Conservation (phyloP, 53 echinoderm and acorn worm genomes). For the Henricia sp. region DNA sequence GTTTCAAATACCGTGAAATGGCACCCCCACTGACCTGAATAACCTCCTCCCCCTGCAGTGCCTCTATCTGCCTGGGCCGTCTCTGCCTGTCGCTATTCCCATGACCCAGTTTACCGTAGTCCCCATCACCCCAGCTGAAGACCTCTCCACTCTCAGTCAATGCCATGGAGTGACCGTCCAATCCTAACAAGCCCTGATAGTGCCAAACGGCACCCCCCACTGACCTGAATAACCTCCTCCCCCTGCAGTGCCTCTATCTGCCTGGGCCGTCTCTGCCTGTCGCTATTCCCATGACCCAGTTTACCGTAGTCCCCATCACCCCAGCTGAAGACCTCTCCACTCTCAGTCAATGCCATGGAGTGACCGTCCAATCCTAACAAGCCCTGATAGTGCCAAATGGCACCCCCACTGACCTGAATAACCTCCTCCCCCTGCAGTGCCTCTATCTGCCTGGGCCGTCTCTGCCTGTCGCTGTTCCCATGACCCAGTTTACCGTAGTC, state of each 20-base stretch:
- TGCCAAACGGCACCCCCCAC: too few relatives aligned
- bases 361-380: slow-evolving; percentile 86
- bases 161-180: slow-evolving; percentile 96
- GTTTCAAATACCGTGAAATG: too few relatives aligned
- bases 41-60: slow-evolving; percentile 90
- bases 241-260: slow-evolving; percentile 92
- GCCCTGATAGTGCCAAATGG: too few relatives aligned
- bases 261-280: slow-evolving; percentile 86
- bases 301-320: slow-evolving; percentile 97
- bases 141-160: slow-evolving; percentile 97
- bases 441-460: slow-evolving; percentile 94
- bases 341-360: slow-evolving; percentile 96
- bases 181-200: too few relatives aligned
- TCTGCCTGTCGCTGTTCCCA: slow-evolving; percentile 97
- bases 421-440: slow-evolving; percentile 96
- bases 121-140: slow-evolving; percentile 97
- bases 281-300: slow-evolving; percentile 95
- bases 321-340: slow-evolving; percentile 97
- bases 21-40: too few relatives aligned
- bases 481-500: slow-evolving; percentile 99
- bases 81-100: slow-evolving; percentile 95
- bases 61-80: slow-evolving; percentile 87
- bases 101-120: slow-evolving; percentile 96
- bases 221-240: slow-evolving; percentile 87
- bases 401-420: too few relatives aligned